Evolutionary conservation across 2,888 invertebrate genomes (phyloP), one percentile per base, ranked within the genome.

Genomic region (Biston stratarius): DNA sequence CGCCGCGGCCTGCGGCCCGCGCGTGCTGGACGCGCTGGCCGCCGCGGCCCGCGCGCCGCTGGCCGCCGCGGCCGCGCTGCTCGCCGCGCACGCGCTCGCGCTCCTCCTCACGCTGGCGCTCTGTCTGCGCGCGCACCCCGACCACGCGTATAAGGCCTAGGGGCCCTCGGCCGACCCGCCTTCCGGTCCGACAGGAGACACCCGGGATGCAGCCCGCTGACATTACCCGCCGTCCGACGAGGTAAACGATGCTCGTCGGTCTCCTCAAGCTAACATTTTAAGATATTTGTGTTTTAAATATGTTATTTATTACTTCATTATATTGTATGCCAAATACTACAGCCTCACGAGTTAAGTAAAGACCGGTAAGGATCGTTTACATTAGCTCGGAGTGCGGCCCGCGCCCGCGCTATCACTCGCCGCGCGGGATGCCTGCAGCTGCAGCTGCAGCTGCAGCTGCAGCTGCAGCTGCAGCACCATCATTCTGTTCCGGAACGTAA

Each of bases 91-190:
- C 82, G 86, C 82, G 72, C 76, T 81, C 45, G 80, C 91, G 79
- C 83, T 91, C 82, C 84, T 90, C 82, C 88, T 92, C 57, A 79
- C 90, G 70, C 83, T 87, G 49, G 89, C 89, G 79, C 85, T 91
- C 72, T 88, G 89, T 67, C 86, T 89, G 77, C 87, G 86, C 79
- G 84, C 86, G 59, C 81, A 79, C 64, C 86, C 87, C 73, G 45
- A 36, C 40, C 77, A 68, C 69, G 60, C 80, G 12, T 86, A 90
- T 87, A 92, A 92, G 81, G 90, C 90, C 1, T 91, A 85, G 69
- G 55, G 24, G 24, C 24, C 40, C 36, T 9, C 48, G 10, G 42
- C 57, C 36, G 33, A 33, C 61, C 10, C 56, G 14, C 42, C 24
- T 36, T 7, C 36, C 14, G 15, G 24, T 7, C 36, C 7, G 36